Evolutionary conservation across 1,140 invertebrate species (phyloP), one percentile per base, ranked within the genome.

Genomic region (Ruditapes philippinarum): DNA sequence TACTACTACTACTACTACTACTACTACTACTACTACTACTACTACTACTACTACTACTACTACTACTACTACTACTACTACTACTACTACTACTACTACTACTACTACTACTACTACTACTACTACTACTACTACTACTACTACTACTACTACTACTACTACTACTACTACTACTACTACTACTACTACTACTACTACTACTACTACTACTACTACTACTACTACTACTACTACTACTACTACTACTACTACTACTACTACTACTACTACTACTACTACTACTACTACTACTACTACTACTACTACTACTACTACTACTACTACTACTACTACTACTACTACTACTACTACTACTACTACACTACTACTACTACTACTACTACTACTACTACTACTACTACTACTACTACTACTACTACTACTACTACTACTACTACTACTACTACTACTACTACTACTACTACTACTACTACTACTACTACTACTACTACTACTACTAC

Each of bases 1-100:
- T 78, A 78, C 74, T 78, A 78, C 74, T 78, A 78, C 74, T 78
- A 78, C 74, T 78, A 78, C 74, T 78, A 78, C 74, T 78, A 78
- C 74, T 78, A 78, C 74, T 78, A 78, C 74, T 78, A 78, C 74
- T 78, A 78, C 74, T 78, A 78, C 74, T 78, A 78, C 74, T 78
- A 78, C 74, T 78, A 78, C 74, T 78, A 78, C 74, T 78, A 78
- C 74, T 78, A 78, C 74, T 78, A 78, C 74, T 78, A 78, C 74
- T 78, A 78, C 74, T 78, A 78, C 74, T 78, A 78, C 74, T 78
- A 78, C 74, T 78, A 78, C 74, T 78, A 78, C 74, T 78, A 78
- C 74, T 78, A 78, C 74, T 78, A 78, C 74, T 78, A 78, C 74
- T 78, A 78, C 74, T 78, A 78, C 74, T 78, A 78, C 74, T 78